phyloP scores from a whole-genome alignment of 2,888 invertebrate species.

The Hydrotaea cyrtoneurina region DNA sequence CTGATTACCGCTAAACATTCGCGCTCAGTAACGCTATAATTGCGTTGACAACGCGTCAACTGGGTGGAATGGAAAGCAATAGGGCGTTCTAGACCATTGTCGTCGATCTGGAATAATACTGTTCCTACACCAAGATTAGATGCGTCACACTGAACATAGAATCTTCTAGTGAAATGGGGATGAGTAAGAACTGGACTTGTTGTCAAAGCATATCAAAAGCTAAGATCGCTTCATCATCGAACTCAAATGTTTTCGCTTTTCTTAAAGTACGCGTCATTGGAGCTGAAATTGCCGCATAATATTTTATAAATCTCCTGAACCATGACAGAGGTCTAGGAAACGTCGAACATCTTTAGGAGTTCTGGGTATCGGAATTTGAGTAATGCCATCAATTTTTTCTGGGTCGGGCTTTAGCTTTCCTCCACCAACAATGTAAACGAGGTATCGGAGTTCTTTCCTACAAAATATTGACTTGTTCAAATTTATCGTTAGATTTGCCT shows the following conservation, averaged over 20 bases:
- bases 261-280: constrained; percentile 48
- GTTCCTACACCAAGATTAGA: constrained; percentile 29
- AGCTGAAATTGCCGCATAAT: constrained; percentile 54
- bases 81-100: constrained; percentile 23
- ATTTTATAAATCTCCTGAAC: constrained; percentile 62
- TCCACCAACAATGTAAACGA: constrained; percentile 58
- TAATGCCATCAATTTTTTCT: constrained; percentile 47
- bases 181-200: constrained; percentile 32
- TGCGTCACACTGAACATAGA: constrained; percentile 46
- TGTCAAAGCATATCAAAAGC: constrained; percentile 43
- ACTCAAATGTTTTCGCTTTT: constrained; percentile 5
- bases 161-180: constrained; percentile 36
- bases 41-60: no score
- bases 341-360: constrained; percentile 52
- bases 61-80: no score
- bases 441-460: constrained; percentile 48
- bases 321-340: constrained; percentile 66
- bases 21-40: no score
- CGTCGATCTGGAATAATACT: constrained; percentile 41
- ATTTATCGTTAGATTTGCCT: constrained; percentile 60
- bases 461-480: constrained; percentile 60
- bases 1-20: no score
- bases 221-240: constrained; percentile 22
- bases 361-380: constrained; percentile 51
- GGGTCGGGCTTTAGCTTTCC: constrained; percentile 56